Evolutionary conservation across 1,140 invertebrate species (phyloP).

Genomic region (Ips nitidus): DNA sequence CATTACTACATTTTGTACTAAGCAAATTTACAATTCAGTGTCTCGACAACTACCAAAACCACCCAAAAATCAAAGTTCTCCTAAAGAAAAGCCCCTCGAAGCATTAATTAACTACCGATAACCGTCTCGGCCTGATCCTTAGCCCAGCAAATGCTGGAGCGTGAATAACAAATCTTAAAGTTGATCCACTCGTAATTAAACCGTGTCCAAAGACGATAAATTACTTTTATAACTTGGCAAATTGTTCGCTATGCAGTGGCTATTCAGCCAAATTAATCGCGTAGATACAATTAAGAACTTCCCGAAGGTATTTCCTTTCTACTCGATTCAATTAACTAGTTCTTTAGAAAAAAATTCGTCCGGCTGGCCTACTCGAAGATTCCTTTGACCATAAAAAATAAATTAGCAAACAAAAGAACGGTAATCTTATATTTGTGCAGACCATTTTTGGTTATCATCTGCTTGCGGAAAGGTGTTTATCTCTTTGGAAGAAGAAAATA

Average conservation of each 20-base stretch:
- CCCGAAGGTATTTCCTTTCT: conserved; percentile 16
- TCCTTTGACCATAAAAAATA: conserved; percentile 6
- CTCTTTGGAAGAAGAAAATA: not conserved
- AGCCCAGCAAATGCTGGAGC: conserved; percentile 13
- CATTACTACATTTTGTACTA: no score
- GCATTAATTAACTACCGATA: conserved; percentile 5
- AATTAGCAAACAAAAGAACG: conserved; percentile 4
- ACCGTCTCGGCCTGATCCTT: not conserved
- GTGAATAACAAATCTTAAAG: conserved; percentile 34
- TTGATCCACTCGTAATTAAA: conserved; percentile 34
- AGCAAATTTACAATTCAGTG: no score
- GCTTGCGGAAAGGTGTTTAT: not conserved
- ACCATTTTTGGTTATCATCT: conserved; percentile 4
- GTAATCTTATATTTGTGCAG: not conserved
- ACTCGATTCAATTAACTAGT: conserved; percentile 5
- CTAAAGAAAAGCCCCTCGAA: not conserved
- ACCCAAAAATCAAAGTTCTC: not conserved
- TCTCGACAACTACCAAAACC: not conserved
- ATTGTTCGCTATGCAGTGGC: conserved; percentile 26
- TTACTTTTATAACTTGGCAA: conserved; percentile 30
- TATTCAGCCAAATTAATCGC: conserved; percentile 30
- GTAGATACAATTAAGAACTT: conserved; percentile 20
- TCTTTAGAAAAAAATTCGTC: not conserved
- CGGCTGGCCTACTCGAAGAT: not conserved
- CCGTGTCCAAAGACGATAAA: conserved; percentile 31